Base-by-base conservation (phyloP, 2,888 invertebrate genomes). In the Callimorpha dominula region DNA sequence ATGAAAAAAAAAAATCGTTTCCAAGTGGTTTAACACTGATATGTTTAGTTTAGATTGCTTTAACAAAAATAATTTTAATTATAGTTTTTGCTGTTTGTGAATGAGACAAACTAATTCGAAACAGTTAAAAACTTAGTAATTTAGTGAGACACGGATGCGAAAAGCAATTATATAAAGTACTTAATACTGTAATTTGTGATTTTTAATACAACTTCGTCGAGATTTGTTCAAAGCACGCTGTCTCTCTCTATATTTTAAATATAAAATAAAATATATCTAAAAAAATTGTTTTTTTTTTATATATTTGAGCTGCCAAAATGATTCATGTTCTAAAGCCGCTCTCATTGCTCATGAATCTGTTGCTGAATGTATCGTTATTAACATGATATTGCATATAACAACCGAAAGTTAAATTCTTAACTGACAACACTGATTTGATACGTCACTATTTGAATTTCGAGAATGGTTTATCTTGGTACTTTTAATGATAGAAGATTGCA, bases 131-230 rank as follows among this genome's bases (percentile, higher is more conserved):
- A 64, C 31, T n/a, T 46, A 65, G 67, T 76, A 70, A 76, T 73
- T 73, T 71, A 46, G 70, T 50, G 50, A 78, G 60, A 60, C 31
- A 77, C 62, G 69, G 74, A 70, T 74, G 71, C 57, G 64, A 71
- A 76, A 75, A 74, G 62, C 68, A 78, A 76, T 76, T 74, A 76
- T 65, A 63, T 71, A 31, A 68, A 68, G 52, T 70, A 60, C 70
- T 67, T 63, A 57, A 40, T 52, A 63, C 67, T 76, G 65, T 71
- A 72, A 73, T 68, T 80, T 71, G 63, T 63, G 17, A 43, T 52
- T 46, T 40, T 70, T 31, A 49, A 50, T 64, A 69, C 69, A 49
- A 54, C 52, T 71, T 70, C 46, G 70, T 71, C 67, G 15, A 65
- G 43, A 65, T 74, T 20, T 64, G 15, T 66, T 65, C 60, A 62